Base-by-base conservation (phyloP, 2,888 invertebrate species). In the Keiferia lycopersicella region DNA sequence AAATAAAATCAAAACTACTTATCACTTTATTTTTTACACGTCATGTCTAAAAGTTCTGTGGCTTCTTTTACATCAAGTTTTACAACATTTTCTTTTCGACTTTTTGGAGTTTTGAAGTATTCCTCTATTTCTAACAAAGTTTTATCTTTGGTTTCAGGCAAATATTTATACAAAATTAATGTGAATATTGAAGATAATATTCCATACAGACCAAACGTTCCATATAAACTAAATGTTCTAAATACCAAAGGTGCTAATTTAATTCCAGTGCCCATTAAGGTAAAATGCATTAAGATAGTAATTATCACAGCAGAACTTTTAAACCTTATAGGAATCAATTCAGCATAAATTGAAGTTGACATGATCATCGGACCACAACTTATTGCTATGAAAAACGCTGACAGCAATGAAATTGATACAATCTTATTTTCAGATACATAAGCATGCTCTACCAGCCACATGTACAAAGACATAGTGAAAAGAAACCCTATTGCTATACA, bases 331-430 rank as follows among this genome's bases (percentile, higher is more conserved):
- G 85, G 81, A 64, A 82, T 79, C n/a, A 86, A 68, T 73, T 86
- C 86, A 0, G 81, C 81, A 18, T 79, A 80, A 34, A 86, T 77
- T 0, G 81, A 76, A 1, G 77, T 76, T 0, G 80, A 77, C 74
- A 86, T 78, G 39, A 84, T 84, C 76, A 84, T 76, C 0, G 86
- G 86, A 2, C 87, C 87, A 62, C 81, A 79, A 65, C 84, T 83
- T 53, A 86, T 79, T 7, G 79, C 71, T 14, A 87, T 69, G 18
- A 84, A 84, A 71, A 80, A 86, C 0, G 72, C 68, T 16, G 77
- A 77, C 26, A 86, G 65, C 10, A 86, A 68, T 0, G 71, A 64
- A 45, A 86, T 73, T 7, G 82, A 79, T 20, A 84, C 16, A 16
- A 74, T 75, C 60, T 77, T 78, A 60, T 78, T 84, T 69, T 83